Evolutionary conservation across 53 echinoderm and acorn worm species (phyloP), one percentile per base, ranked within the genome.

Genomic region (Crossaster papposus): DNA sequence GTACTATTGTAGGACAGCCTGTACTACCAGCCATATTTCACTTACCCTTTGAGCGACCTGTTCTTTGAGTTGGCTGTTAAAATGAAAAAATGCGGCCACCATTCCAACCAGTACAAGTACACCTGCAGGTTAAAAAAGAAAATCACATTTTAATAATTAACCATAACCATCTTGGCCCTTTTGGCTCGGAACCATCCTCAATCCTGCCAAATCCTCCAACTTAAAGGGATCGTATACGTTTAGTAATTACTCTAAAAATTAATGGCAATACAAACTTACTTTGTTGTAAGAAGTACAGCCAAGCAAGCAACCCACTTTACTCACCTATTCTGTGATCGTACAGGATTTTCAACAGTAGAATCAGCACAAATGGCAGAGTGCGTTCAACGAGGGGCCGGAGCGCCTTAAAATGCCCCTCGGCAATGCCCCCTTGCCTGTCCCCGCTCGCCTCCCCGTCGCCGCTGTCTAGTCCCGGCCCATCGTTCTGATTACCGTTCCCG

Each of bases 271-370:
- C n/a, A n/a, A n/a, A n/a, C n/a, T n/a, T n/a, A n/a, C n/a, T n/a
- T n/a, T n/a, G n/a, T n/a, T n/a, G n/a, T n/a, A n/a, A n/a, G 44
- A 44, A 1, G 44, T 44, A 44, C 38, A 38, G 2, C 3, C 22
- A 65, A 26, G n/a, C 24, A 28, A 12, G 24, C 23, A 20, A 20
- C 12, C 4, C 2, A 52, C 15, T n/a, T n/a, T 75, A 65, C 95
- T 91, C 88, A 97, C 97, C 97, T 33, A 97, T 73, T 64, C 97
- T 83, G 74, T 97, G 97, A 63, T 97, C 97, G 63, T 94, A 92
- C 2, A 94, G 79, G 35, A 97, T 77, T 68, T 97, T 97, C 68
- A 87, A 58, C 29, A 91, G 86, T n/a, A 97, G 51, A 79, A 97
- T 91, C n/a, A 97, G 62, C 0, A 90, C 54, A 79, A 97, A 97